Evolutionary conservation across 30 jellyfish, hydroid and myxozoan genomes (phyloP).

Genomic region (Chrysaora quinquecirrha): DNA sequence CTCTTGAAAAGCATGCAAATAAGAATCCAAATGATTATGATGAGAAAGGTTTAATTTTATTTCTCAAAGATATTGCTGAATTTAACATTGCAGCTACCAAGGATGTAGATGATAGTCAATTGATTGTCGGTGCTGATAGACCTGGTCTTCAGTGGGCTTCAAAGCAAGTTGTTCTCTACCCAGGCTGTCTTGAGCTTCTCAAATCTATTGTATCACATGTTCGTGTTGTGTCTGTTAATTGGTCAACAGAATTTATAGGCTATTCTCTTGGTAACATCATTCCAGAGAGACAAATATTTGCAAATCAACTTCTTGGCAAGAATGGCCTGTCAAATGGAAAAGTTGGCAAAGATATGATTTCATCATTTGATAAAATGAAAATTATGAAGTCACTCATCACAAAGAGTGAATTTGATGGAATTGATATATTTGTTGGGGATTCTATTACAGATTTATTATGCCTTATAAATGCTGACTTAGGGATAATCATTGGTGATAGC

Average conservation of each 20-base stretch:
- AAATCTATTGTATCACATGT: conserved; percentile 21
- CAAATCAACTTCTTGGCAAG: conserved; percentile 42
- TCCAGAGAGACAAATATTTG: conserved; percentile 43
- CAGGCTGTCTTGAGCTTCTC: conserved; percentile 55
- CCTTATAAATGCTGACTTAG: conserved; percentile 50
- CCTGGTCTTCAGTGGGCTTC: conserved; percentile 58
- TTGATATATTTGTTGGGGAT: conserved; percentile 68
- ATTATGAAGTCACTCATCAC: conserved; percentile 6
- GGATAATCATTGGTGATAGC: conserved; percentile 63
- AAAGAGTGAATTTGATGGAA: background rate
- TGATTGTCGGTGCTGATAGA: conserved; percentile 42
- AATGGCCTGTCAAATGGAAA: conserved; percentile 52
- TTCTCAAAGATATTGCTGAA: conserved; percentile 30
- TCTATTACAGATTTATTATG: conserved; percentile 62
- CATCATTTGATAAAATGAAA: conserved; percentile 49
- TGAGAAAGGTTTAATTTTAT: conserved; percentile 22
- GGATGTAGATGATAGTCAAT: conserved; percentile 52
- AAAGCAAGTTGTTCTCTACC: conserved; percentile 31
- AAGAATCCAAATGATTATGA: conserved; percentile 11
- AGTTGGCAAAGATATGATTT: conserved; percentile 38
- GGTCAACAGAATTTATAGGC: conserved; percentile 69
- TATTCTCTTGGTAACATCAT: conserved; percentile 39
- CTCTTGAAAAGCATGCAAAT: conserved; percentile 15
- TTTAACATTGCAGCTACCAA: conserved; percentile 15
- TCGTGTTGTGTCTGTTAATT: conserved; percentile 70